phyloP scores from a whole-genome alignment of 2,797 vertebrate genomes.

The Ctenopoma multispine region DNA sequence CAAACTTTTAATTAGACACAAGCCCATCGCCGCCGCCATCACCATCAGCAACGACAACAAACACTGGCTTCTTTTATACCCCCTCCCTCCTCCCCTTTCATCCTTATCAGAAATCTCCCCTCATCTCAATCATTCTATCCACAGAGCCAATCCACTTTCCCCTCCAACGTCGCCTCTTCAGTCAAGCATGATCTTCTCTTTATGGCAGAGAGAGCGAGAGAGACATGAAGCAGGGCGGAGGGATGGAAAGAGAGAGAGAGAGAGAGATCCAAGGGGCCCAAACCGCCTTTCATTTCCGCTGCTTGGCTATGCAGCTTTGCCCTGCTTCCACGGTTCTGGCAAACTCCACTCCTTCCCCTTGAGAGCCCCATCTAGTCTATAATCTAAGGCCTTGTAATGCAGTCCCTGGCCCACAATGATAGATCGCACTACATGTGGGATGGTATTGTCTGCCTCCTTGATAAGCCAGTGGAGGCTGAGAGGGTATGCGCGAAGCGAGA shows the following conservation, averaged over 20 bases:
- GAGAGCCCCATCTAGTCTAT: slow-evolving; percentile 79
- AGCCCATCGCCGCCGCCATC: slow-evolving; percentile 1
- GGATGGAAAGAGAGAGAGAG: slow-evolving; percentile 6
- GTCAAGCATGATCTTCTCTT: slow-evolving; percentile 70
- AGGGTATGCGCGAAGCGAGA: slow-evolving; percentile 18
- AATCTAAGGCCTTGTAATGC: slow-evolving; percentile 82
- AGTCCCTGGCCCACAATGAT: slow-evolving; percentile 80
- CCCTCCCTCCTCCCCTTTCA: slow-evolving; percentile 30
- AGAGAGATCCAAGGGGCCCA: slow-evolving; percentile 60
- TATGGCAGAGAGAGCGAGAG: slow-evolving; percentile 53
- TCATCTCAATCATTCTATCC: slow-evolving; percentile 65
- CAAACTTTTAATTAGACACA: slow-evolving; percentile 65
- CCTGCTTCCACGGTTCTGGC: slow-evolving; percentile 70
- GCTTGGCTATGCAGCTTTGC: slow-evolving; percentile 74
- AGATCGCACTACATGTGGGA: slow-evolving; percentile 78
- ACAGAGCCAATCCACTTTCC: slow-evolving; percentile 48
- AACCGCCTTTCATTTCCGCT: slow-evolving; percentile 79
- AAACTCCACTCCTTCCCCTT: slow-evolving; percentile 67
- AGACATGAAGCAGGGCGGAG: slow-evolving; percentile 22
- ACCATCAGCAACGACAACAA: slow-evolving; percentile 33
- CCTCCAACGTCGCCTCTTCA: slow-evolving; percentile 65
- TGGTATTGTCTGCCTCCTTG: slow-evolving; percentile 79
- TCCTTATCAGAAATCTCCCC: slow-evolving; percentile 67
- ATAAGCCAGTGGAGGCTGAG: slow-evolving; percentile 71
- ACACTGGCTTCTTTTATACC: slow-evolving; percentile 45